Percentiles rank a stretch among this genome's conserved stretches.
These are phyloP conservation scores for Gobiocypris rarus DNA, from an alignment of 2,113 vertebrate genomes.

Conservation along the genomic window DNA sequence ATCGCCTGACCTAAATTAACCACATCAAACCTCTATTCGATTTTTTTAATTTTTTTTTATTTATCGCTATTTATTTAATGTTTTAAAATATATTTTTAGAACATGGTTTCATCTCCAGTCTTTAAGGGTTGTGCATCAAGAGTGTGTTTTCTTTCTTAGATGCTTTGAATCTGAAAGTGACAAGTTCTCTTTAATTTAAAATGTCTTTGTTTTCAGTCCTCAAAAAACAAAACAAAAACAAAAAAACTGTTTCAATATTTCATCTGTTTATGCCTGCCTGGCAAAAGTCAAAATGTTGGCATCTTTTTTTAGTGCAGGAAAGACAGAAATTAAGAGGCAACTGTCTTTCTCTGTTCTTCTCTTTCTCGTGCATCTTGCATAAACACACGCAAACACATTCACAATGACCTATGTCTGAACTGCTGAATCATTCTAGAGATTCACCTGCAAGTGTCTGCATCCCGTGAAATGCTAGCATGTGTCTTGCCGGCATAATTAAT, in stretches of 20 bases:
- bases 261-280: not conserved
- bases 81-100: not conserved
- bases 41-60: too few species aligned
- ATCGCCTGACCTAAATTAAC: not conserved
- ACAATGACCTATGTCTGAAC: not conserved
- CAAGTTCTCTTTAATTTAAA: constrained; percentile 1
- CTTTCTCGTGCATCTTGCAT: not conserved
- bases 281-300: not conserved
- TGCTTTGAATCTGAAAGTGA: not conserved
- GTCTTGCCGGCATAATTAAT: constrained; percentile 43
- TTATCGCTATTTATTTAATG: not conserved
- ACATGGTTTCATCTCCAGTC: not conserved
- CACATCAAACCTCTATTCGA: not conserved
- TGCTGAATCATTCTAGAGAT: constrained; percentile 17
- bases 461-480: not conserved
- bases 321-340: constrained; percentile 20
- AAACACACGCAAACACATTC: not conserved
- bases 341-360: constrained; percentile 13
- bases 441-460: not conserved
- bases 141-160: not conserved
- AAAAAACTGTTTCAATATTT: not conserved
- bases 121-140: not conserved
- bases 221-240: not conserved
- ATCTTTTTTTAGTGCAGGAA: constrained; percentile 23
- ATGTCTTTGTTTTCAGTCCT: not conserved